Evolutionary conservation across 2,113 vertebrate species (phyloP).

Genomic region (Cephalopholis sonnerati): DNA sequence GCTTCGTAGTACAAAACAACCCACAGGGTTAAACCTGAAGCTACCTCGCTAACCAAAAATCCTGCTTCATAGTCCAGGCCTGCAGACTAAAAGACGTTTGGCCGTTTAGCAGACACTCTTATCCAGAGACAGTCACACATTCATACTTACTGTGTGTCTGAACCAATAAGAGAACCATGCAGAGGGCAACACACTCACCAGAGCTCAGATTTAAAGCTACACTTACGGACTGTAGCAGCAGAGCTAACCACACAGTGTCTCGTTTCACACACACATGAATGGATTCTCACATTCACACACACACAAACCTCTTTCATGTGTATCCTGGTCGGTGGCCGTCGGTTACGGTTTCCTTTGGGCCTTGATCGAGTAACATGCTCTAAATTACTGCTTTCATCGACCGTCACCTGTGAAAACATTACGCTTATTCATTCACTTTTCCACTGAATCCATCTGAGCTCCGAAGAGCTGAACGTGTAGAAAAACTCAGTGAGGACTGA

Average conservation of each 20-base stretch:
- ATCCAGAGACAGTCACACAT: slow-evolving; percentile 9
- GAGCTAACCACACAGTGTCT: background rate
- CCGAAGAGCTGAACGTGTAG: background rate
- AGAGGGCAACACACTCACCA: background rate
- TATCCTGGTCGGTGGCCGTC: slow-evolving; percentile 93
- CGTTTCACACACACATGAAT: slow-evolving; percentile 10
- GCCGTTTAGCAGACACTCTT: background rate
- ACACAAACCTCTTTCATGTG: slow-evolving; percentile 93
- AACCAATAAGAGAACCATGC: background rate
- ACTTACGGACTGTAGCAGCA: background rate
- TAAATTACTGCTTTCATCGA: slow-evolving; percentile 90
- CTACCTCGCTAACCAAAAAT: no score
- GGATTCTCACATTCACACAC: slow-evolving; percentile 8
- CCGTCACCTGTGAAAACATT: slow-evolving; percentile 87
- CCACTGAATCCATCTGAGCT: background rate
- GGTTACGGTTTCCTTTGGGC: slow-evolving; percentile 87
- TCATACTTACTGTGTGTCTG: background rate
- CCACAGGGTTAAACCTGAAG: no score
- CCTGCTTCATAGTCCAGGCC: no score
- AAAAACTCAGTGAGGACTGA: background rate
- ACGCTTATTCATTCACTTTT: background rate
- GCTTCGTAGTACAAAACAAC: no score
- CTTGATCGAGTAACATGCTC: slow-evolving; percentile 93
- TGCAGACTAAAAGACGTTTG: background rate
- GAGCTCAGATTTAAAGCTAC: background rate